Evolutionary conservation across 2,888 invertebrate genomes (phyloP), one percentile per base, ranked within the genome.

Genomic region (Apomyelois bistriatella): DNA sequence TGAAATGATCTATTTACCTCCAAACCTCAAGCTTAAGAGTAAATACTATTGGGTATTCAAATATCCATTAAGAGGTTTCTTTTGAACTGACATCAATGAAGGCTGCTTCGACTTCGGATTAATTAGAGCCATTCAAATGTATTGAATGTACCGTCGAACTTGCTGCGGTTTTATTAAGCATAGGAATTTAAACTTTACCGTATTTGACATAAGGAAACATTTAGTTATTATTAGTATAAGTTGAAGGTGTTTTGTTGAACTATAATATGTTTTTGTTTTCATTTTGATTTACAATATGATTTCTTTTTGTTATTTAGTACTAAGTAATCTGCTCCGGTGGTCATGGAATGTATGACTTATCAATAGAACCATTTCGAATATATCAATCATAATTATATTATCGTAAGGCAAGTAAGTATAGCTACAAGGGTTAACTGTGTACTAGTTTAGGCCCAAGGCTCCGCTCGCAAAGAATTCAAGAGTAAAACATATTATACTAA

Each of bases 11-110:
- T 22, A 28, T 6, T 12, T 28, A n/a, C n/a, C n/a, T n/a, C 7
- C 42, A 28, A 43, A 43, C 43, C 43, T 43, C 43, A 43, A 43
- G 66, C 58, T 60, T 62, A 71, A 77, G 74, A n/a, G 74, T 73
- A 78, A 76, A 76, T 74, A 60, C 75, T 76, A 74, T 76, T 60
- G 66, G 61, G 79, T 68, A 82, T 86, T 88, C 85, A 86, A 85
- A 87, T 87, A 81, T 77, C 76, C 87, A 88, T 88, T 86, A 86
- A 73, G 65, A 77, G 79, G 76, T 79, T 82, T 85, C 83, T 86
- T 89, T 86, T 83, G 81, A 86, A 83, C 74, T 74, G 62, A 53
- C 68, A 69, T 76, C 78, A 79, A 76, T 79, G 79, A 79, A 70
- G 64, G 68, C 66, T 68, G 65, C 63, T 77, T 81, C 78, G 77